Evolutionary conservation across 2,888 invertebrate genomes (phyloP), one percentile per base, ranked within the genome.

Genomic region (Brachyptera risi): DNA sequence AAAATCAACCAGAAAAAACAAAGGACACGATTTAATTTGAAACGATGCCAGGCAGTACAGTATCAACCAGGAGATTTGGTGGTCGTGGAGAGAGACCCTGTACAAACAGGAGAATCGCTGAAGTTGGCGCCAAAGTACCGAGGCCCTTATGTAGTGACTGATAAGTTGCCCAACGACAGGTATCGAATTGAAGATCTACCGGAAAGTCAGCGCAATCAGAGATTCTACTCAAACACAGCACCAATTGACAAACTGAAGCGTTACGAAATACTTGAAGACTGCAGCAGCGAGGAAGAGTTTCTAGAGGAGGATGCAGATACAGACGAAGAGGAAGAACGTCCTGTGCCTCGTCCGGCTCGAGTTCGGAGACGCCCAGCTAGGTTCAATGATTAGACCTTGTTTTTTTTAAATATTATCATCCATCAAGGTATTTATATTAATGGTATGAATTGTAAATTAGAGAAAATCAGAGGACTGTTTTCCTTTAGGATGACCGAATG

Each of bases 151-250:
- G 35, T 66, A 7, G 58, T 68, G 13, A 62, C 54, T 9, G 57
- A 65, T 56, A 63, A 54, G 1, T 57, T 68, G 13, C 56, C 60
- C 5, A 64, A 65, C 23, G 68, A 69, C 37, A 58, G 68, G 1
- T 68, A 69, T 37, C 44, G 67, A 1, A n/a, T 69, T 24, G 60
- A 62, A 59, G 68, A 69, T 47, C 47, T 70, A n/a, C 62, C 65
- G 1, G 67, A 63, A 3, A 31, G n/a, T n/a, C n/a, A 31, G 11
- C 5, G 11, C 11, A 11, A 7, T 31, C 5, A 31, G 31, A 31
- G 11, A 31, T 7, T 11, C 11, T 31, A 31, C 31, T 7, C 11
- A 7, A 11, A 11, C 5, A 7, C 31, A 31, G 31, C 31, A 7
- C 31, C 31, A 31, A 11, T 11, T 11, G 31, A 31, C 11, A 31